Percentiles rank a stretch among this genome's conserved stretches.
Conservation (phyloP, 1,140 invertebrate species). For the Chelonus insularis region DNA sequence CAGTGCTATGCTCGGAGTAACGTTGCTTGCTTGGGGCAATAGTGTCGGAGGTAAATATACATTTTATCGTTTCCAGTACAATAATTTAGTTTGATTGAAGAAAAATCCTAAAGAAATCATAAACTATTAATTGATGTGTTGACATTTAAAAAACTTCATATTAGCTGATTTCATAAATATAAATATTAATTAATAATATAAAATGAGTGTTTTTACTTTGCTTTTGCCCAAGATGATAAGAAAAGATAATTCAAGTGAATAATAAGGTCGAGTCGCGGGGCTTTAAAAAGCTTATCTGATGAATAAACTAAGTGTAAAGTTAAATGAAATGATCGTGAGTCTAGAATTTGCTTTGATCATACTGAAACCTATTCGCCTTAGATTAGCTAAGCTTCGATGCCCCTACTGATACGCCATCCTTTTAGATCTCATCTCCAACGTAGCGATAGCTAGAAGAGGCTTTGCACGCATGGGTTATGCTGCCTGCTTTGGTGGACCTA, state of each 20-base stretch:
- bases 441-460: constrained; percentile 67
- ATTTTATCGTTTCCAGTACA: no score
- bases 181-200: no score
- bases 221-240: no score
- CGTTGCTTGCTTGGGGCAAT: constrained; percentile 74
- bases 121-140: no score
- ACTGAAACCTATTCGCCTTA: neutral
- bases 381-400: neutral
- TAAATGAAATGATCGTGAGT: neutral
- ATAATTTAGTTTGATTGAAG: no score
- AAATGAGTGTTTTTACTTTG: no score
- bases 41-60: constrained; percentile 71
- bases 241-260: no score
- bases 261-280: no score
- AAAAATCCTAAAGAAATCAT: no score
- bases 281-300: constrained; percentile 1
- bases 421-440: constrained; percentile 70
- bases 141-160: no score
- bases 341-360: constrained; percentile 11
- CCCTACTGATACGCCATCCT: constrained; percentile 17
- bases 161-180: no score
- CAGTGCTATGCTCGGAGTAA: constrained; percentile 70
- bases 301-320: neutral
- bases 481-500: constrained; percentile 72
- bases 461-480: constrained; percentile 71